phyloP scores from a whole-genome alignment of 2,797 vertebrate species.

The Holocentrus rufus region DNA sequence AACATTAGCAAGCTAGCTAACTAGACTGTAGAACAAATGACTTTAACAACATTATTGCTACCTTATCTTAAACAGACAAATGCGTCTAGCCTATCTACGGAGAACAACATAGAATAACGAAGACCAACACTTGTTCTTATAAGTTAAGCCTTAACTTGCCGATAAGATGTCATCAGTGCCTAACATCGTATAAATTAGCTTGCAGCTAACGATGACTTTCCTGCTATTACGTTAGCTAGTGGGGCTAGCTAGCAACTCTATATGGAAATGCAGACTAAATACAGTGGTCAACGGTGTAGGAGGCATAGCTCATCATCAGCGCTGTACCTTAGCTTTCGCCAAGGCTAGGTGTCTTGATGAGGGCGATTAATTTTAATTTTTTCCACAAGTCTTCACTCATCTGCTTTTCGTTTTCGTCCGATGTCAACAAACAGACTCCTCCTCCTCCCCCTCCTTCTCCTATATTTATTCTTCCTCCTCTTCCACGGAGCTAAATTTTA shows the following conservation, averaged over 20 bases:
- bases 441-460: constrained; percentile 63
- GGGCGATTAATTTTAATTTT: constrained; percentile 35
- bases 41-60: constrained; percentile 40
- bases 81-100: neutral
- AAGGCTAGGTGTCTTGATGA: constrained; percentile 47
- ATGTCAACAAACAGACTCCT: constrained; percentile 86
- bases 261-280: neutral
- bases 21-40: constrained; percentile 31
- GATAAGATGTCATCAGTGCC: constrained; percentile 31
- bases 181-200: constrained; percentile 61
- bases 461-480: neutral
- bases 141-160: constrained; percentile 19
- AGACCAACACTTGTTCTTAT: constrained; percentile 28
- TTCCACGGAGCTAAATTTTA: too few species aligned
- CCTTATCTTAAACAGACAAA: constrained; percentile 6
- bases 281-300: constrained; percentile 41
- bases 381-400: constrained; percentile 69
- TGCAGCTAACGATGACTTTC: constrained; percentile 75
- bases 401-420: constrained; percentile 75
- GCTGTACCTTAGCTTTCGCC: constrained; percentile 69
- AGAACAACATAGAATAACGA: neutral
- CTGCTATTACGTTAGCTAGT: constrained; percentile 57
- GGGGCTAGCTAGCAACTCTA: constrained; percentile 54
- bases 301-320: neutral
- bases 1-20: constrained; percentile 67